Evolutionary conservation across 2,888 invertebrate species (phyloP).

Genomic region (Himalopsyche anomala): DNA sequence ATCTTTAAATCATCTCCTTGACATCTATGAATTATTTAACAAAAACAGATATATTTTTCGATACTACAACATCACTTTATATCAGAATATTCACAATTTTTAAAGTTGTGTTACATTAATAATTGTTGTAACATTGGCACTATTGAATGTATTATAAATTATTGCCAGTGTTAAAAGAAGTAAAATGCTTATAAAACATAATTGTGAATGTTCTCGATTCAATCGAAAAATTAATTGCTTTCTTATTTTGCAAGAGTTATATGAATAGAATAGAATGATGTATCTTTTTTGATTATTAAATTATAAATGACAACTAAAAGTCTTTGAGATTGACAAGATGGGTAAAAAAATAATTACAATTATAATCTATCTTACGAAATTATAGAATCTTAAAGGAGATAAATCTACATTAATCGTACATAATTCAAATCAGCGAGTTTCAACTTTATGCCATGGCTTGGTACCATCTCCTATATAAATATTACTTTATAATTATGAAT

Average conservation of each 20-base stretch:
- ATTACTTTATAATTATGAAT: not conserved
- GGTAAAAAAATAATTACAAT: constrained; percentile 26
- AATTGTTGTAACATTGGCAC: not conserved
- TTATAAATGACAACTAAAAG: not conserved
- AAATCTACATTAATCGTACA: constrained; percentile 6
- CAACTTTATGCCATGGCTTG: constrained; percentile 36
- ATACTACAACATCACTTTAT: not conserved
- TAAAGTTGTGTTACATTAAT: not conserved
- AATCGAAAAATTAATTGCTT: too few relatives aligned
- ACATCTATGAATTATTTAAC: constrained; percentile 40
- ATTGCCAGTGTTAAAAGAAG: too few relatives aligned
- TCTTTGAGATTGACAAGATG: constrained; percentile 28
- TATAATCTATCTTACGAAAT: not conserved
- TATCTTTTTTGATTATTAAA: not conserved
- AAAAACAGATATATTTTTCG: constrained; percentile 36
- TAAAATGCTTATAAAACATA: too few relatives aligned
- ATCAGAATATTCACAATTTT: constrained; percentile 40
- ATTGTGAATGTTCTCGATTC: too few relatives aligned
- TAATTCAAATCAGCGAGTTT: constrained; percentile 37
- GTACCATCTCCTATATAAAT: constrained; percentile 27
- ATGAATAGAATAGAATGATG: not conserved
- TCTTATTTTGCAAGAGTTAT: too few relatives aligned
- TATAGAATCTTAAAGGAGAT: not conserved
- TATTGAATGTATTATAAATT: not conserved
- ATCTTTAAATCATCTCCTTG: constrained; percentile 13